Evolutionary conservation across 2,797 vertebrate species (phyloP).

Genomic region (Galaxias olidus): DNA sequence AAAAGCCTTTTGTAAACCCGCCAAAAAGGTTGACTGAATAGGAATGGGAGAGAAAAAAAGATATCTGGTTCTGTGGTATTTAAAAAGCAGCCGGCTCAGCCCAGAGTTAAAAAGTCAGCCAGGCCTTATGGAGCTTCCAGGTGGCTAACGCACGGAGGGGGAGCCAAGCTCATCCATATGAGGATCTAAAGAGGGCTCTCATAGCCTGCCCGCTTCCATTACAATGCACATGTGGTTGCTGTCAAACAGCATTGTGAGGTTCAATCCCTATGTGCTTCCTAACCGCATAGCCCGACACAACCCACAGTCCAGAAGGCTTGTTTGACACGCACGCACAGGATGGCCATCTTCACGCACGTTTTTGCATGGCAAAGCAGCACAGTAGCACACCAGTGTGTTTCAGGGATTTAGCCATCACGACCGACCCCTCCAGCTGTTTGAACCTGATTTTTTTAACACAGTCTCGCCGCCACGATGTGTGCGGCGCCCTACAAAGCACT

Average conservation of each 20-base stretch:
- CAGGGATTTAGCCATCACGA: constrained; percentile 40
- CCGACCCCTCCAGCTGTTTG: constrained; percentile 50
- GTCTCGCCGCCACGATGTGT: constrained; percentile 47
- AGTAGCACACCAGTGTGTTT: background rate
- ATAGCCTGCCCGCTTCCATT: constrained; percentile 27
- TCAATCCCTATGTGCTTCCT: constrained; percentile 37
- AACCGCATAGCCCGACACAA: constrained; percentile 38
- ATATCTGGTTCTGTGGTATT: constrained; percentile 49
- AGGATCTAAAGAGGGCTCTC: constrained; percentile 25
- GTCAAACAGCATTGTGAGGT: constrained; percentile 36
- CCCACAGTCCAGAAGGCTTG: background rate
- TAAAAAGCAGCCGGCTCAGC: constrained; percentile 39
- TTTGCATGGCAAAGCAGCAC: constrained; percentile 8
- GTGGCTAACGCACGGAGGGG: constrained; percentile 32
- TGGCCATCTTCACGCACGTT: background rate
- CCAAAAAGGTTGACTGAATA: constrained; percentile 30
- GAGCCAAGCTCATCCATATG: constrained; percentile 32
- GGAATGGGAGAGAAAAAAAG: constrained; percentile 36
- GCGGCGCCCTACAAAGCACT: constrained; percentile 60
- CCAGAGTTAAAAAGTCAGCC: constrained; percentile 42
- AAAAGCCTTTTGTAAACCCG: constrained; percentile 32
- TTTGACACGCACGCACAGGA: background rate
- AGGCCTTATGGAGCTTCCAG: constrained; percentile 48
- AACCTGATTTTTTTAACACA: constrained; percentile 58
- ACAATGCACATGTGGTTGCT: constrained; percentile 33